Evolutionary conservation across 1,140 invertebrate genomes (phyloP).

Genomic region (Maniola jurtina): DNA sequence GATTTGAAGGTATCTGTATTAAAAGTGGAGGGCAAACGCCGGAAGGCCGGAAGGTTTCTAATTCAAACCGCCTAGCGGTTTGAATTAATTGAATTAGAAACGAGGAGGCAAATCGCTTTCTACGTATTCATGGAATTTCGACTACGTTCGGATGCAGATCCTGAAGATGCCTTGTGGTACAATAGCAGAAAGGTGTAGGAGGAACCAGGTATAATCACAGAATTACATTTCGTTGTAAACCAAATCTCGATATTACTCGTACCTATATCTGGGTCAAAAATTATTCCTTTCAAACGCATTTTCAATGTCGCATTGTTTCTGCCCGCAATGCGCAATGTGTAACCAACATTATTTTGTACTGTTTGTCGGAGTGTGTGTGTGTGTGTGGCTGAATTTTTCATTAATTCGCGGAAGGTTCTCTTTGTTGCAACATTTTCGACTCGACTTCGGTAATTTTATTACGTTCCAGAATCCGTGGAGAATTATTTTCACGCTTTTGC

Average conservation of each 20-base stretch:
- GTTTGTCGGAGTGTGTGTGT: background rate
- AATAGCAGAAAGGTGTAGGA: background rate
- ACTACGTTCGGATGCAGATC: no score
- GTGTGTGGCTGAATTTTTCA: constrained; percentile 40
- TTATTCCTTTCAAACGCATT: constrained; percentile 17
- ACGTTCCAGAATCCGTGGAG: background rate
- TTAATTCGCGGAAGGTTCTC: constrained; percentile 21
- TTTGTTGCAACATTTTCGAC: background rate
- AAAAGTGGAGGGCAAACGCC: no score
- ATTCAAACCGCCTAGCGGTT: no score
- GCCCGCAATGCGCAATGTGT: constrained; percentile 36
- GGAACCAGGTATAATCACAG: no score
- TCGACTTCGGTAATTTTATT: constrained; percentile 1
- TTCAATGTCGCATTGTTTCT: constrained; percentile 35
- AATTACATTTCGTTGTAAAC: no score
- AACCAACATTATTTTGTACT: constrained; percentile 24
- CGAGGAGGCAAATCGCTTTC: no score
- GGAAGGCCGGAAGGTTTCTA: no score
- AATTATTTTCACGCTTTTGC: background rate
- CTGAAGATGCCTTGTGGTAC: no score
- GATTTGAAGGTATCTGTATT: no score
- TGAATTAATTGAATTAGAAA: no score
- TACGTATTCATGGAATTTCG: no score
- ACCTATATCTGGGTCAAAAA: background rate
- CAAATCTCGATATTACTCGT: no score